A percentile compares a stretch with the other conserved stretches of the same genome.
Conservation (phyloP, 2,888 invertebrate genomes). For the Agrilus biguttatus region DNA sequence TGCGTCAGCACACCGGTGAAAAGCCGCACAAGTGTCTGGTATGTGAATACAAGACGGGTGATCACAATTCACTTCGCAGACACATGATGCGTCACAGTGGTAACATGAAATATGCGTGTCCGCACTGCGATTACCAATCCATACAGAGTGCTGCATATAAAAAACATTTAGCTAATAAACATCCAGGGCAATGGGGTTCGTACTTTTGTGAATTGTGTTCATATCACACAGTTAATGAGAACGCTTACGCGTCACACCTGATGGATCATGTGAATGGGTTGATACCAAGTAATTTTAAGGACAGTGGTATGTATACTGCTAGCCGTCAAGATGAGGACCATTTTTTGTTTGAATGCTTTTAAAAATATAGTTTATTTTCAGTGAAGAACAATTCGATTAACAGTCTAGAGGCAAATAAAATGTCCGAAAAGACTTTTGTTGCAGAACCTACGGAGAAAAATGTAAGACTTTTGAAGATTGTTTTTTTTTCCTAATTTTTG, state of each 20-base stretch:
- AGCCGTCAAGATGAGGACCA: too few relatives aligned
- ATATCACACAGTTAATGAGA: constrained; percentile 43
- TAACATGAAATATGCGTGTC: constrained; percentile 39
- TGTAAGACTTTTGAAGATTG: too few relatives aligned
- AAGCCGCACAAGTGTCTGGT: constrained; percentile 58
- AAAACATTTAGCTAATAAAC: constrained; percentile 40
- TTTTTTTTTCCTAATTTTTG: too few relatives aligned
- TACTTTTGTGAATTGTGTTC: constrained; percentile 38
- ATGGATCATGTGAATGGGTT: constrained; percentile 39
- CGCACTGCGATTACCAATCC: constrained; percentile 50
- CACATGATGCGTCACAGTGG: constrained; percentile 49
- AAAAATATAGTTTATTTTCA: too few relatives aligned
- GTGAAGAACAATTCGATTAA: too few relatives aligned
- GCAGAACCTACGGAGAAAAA: too few relatives aligned
- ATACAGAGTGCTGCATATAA: constrained; percentile 58
- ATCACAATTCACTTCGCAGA: constrained; percentile 58
- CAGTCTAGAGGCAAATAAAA: too few relatives aligned
- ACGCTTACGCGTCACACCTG: constrained; percentile 37
- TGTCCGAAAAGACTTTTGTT: too few relatives aligned
- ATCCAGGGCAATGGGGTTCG: constrained; percentile 35
- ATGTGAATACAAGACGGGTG: constrained; percentile 56
- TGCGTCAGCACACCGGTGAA: constrained; percentile 63
- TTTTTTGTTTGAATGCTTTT: too few relatives aligned
- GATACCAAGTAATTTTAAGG: constrained; percentile 15
- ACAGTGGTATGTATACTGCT: constrained; percentile 2